Conservation (phyloP, 2,797 vertebrate genomes). For the Gymnodraco acuticeps region DNA sequence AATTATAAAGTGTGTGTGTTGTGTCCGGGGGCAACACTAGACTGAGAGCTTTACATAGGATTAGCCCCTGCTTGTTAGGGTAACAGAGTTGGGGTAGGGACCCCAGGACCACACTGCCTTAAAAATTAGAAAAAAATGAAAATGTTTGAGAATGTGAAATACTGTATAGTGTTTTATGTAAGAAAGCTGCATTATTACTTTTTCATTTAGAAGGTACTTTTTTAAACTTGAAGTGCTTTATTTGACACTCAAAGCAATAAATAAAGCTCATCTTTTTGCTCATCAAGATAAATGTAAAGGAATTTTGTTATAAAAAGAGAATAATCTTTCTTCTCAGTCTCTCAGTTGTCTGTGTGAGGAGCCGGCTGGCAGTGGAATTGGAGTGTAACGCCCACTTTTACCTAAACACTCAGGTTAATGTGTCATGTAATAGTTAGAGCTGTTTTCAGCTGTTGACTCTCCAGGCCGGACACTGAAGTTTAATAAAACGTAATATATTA, state of each 20-base stretch:
- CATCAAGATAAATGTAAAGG: neutral
- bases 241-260: neutral
- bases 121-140: slow-evolving; percentile 1
- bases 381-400: too few relatives aligned
- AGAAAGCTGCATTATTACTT: neutral
- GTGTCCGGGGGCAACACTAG: slow-evolving; percentile 43
- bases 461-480: too few relatives aligned
- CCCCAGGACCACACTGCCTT: slow-evolving; percentile 16
- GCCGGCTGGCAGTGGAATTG: neutral
- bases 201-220: neutral
- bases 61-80: slow-evolving; percentile 44
- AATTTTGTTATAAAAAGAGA: neutral
- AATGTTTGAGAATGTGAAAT: neutral
- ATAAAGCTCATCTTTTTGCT: neutral
- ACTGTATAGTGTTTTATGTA: neutral
- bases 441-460: too few relatives aligned
- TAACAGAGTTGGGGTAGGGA: slow-evolving; percentile 30
- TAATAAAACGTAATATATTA: too few relatives aligned
- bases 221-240: neutral
- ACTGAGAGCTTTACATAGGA: slow-evolving; percentile 48
- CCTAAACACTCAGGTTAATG: too few relatives aligned
- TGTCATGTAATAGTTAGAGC: too few relatives aligned
- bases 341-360: neutral
- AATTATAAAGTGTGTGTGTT: slow-evolving; percentile 55
- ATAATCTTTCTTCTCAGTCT: neutral